phyloP scores from a whole-genome alignment of 2,113 vertebrate genomes.

The Passer domesticus region DNA sequence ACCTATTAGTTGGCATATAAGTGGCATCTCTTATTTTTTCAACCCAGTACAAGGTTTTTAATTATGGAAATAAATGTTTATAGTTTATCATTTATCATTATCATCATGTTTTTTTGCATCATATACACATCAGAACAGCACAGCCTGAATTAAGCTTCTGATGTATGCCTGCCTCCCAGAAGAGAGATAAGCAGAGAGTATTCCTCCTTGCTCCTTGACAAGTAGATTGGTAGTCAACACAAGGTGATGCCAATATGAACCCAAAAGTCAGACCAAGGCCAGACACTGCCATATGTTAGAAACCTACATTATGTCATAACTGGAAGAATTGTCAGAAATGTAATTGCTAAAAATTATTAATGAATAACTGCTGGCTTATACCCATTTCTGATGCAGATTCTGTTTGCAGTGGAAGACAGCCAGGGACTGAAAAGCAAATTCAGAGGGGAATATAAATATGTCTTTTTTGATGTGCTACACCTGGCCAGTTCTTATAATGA shows the following conservation, averaged over 20 bases:
- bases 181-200: not conserved
- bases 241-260: not conserved
- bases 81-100: not conserved
- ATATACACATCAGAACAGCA: not conserved
- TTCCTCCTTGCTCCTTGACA: not conserved
- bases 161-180: not conserved
- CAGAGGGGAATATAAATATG: not conserved
- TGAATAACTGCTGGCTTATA: not conserved
- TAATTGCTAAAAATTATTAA: not conserved
- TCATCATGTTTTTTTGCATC: not conserved
- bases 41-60: not conserved
- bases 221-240: not conserved
- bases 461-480: not conserved
- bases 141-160: not conserved
- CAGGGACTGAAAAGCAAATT: not conserved
- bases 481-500: not conserved
- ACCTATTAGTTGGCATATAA: not conserved
- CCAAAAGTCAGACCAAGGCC: not conserved
- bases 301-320: not conserved
- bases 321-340: not conserved
- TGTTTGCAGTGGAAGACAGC: not conserved
- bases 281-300: not conserved
- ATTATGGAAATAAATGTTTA: not conserved
- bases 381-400: not conserved
- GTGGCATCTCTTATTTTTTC: not conserved